Percentiles rank a stretch among this genome's conserved stretches.
Evolutionary conservation across 1,140 invertebrate genomes (phyloP).

Genomic region (Drosophila arizonae): DNA sequence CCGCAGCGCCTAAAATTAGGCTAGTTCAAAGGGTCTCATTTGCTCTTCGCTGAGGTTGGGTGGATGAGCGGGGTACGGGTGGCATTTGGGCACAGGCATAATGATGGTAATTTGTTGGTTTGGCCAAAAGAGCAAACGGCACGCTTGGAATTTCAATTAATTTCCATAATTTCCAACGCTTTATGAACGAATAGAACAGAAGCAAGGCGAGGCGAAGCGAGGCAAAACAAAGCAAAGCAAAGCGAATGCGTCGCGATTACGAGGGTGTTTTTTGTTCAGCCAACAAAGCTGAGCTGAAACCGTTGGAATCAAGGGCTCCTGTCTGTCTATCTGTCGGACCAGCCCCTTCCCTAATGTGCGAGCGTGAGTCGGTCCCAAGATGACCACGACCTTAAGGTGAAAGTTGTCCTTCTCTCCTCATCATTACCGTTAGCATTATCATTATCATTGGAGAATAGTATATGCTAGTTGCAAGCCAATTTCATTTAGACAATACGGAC

Average conservation of each 20-base stretch:
- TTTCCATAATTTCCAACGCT: conserved; percentile 82
- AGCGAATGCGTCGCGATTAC: conserved; percentile 37
- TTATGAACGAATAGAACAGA: conserved; percentile 60
- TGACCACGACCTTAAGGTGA: background rate
- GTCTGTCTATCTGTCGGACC: background rate
- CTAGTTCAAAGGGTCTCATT: conserved; percentile 57
- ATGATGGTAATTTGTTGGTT: conserved; percentile 82
- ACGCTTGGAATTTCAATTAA: conserved; percentile 82
- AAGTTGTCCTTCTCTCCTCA: background rate
- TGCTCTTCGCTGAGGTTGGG: conserved; percentile 19
- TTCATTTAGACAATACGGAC: no score
- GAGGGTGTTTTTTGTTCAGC: conserved; percentile 36
- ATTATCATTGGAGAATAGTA: background rate
- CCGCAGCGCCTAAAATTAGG: conserved; percentile 60
- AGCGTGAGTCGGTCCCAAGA: background rate
- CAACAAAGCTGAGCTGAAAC: conserved; percentile 20
- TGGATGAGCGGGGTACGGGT: background rate
- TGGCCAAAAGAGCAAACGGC: conserved; percentile 79
- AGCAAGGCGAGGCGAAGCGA: background rate
- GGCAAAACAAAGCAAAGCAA: conserved; percentile 26
- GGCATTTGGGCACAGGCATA: conserved; percentile 51
- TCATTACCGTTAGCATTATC: background rate
- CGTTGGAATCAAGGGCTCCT: conserved; percentile 1
- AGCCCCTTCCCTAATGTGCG: background rate
- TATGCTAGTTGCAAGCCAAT: no score